Evolutionary conservation across 2,888 invertebrate genomes (phyloP), one percentile per base, ranked within the genome.

Genomic region (Agriotes lineatus): DNA sequence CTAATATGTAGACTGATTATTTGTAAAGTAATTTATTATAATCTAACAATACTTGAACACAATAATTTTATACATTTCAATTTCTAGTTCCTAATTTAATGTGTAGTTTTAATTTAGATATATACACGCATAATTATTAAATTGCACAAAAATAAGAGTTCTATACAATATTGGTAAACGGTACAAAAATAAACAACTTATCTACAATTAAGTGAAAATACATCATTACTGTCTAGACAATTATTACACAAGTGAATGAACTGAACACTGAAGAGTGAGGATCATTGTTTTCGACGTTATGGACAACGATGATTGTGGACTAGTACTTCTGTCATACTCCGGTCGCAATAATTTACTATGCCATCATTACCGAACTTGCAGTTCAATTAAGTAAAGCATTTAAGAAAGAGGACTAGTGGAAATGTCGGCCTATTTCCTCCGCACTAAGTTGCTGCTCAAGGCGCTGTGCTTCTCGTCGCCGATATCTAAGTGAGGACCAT

Each of bases 291-390:
- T 25, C 3, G 25, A 25, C 3, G 7, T 57, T 25, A 33, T 30
- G 42, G 54, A 42, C 19, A 35, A 50, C 22, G 48, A 42, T 19
- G 19, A 57, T 45, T 44, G 42, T 19, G 42, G 64, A 64, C 64
- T 64, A 64, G 64, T 56, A 44, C 22, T 61, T 58, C 39, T 39
- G 48, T 37, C 22, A 39, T 52, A 19, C 7, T 16, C 30, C 37
- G 16, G 37, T 37, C 12, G 39, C 22, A 60, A 58, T 58, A 58
- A 58, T 58, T 57, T 58, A 44, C 14, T 42, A 16, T 42, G 42
- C 18, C 42, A 42, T 68, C 91, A 94, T 95, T 85, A 0, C 12
- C 20, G 48, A 45, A 14, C 60, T 60, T 25, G 25, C 7, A 25
- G 25, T 60, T 33, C n/a, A 76, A 66, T 14, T n/a, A 20, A 42